Evolutionary conservation across 2,888 invertebrate genomes (phyloP).

Genomic region (Sminthurides aquaticus): DNA sequence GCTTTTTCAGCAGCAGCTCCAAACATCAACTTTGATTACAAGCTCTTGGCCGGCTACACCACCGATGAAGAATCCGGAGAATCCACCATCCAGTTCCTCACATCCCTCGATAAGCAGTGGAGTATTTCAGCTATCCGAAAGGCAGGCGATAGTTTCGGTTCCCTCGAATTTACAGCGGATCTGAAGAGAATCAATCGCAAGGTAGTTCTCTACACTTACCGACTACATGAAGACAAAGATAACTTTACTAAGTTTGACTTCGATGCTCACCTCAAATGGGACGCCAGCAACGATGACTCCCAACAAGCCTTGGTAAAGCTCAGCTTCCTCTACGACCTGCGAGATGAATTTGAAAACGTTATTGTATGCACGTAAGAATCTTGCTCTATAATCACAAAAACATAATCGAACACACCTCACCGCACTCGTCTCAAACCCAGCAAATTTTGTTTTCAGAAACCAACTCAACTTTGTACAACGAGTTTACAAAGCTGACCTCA

Average conservation of each 20-base stretch:
- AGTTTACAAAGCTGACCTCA: background rate
- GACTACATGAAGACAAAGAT: conserved; percentile 11
- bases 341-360: conserved; percentile 16
- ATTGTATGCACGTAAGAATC: conserved; percentile 10
- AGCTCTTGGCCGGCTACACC: conserved; percentile 2
- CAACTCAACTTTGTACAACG: conserved; percentile 13
- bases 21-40: conserved; percentile 7
- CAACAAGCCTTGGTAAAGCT: conserved; percentile 11
- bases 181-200: background rate
- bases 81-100: background rate
- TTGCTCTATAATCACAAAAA: too few species aligned
- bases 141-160: background rate
- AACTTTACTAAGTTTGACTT: conserved; percentile 21
- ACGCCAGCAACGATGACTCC: conserved; percentile 32
- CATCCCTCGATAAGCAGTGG: conserved; percentile 1
- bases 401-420: too few species aligned
- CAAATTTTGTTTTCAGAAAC: too few species aligned
- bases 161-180: conserved; percentile 5
- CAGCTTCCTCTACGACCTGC: background rate
- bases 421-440: too few species aligned
- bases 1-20: background rate
- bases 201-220: conserved; percentile 7
- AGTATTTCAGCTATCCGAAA: conserved; percentile 5
- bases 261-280: conserved; percentile 37
- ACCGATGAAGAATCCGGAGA: background rate